Conservation (phyloP, 2,113 vertebrate species). For the Tupaia chinensis region DNA sequence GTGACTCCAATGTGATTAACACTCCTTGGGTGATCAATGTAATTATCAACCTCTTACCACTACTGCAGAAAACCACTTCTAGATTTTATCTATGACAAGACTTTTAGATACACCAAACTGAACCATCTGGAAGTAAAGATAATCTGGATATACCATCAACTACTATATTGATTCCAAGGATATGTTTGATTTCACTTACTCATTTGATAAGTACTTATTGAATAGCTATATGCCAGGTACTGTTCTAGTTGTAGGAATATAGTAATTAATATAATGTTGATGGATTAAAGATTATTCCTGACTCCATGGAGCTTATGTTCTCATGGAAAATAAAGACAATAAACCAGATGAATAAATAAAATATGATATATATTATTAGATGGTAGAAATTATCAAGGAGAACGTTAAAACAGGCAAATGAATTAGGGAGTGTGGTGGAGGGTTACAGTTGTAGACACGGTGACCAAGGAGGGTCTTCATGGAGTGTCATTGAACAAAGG, state of each 20-base stretch:
- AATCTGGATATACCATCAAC: background rate
- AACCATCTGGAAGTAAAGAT: background rate
- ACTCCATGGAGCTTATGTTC: background rate
- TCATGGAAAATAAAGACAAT: background rate
- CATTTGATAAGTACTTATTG: background rate
- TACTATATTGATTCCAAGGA: background rate
- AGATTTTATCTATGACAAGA: background rate
- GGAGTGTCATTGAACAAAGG: background rate
- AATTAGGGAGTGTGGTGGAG: background rate
- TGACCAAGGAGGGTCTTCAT: background rate
- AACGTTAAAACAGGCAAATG: background rate
- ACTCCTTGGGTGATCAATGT: background rate
- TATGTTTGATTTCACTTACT: background rate
- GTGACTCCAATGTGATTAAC: background rate
- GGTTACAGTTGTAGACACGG: background rate
- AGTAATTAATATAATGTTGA: background rate
- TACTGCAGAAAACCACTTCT: conserved; percentile 7
- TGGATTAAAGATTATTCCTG: background rate
- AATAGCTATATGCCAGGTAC: background rate
- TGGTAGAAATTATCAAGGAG: background rate
- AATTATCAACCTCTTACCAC: background rate
- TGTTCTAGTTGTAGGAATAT: background rate
- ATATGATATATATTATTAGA: background rate
- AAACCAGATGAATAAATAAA: background rate
- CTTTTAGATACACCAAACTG: background rate